Conservation (phyloP, 2,888 invertebrate genomes). For the Monopis laevigella region DNA sequence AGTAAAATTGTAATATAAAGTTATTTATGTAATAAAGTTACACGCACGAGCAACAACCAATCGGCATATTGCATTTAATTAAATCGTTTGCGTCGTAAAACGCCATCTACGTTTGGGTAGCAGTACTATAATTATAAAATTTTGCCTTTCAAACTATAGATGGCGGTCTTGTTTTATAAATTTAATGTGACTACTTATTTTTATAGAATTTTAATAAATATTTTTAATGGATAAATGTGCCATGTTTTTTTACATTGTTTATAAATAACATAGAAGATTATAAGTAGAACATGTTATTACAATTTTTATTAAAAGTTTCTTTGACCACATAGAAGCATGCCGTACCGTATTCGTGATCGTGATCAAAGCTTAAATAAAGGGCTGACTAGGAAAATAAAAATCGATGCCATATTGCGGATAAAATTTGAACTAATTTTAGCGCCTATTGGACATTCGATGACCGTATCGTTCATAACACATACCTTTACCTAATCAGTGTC, state of each 20-base stretch:
- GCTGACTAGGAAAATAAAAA: no score
- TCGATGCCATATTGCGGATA: no score
- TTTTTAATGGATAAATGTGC: slow-evolving; percentile 1
- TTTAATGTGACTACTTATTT: background rate
- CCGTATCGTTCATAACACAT: no score
- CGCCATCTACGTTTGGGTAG: slow-evolving; percentile 24
- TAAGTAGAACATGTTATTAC: slow-evolving; percentile 1
- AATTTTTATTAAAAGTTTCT: slow-evolving; percentile 1
- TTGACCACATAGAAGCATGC: background rate
- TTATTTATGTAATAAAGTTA: no score
- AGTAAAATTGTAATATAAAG: slow-evolving; percentile 22
- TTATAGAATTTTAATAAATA: background rate
- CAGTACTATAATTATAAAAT: slow-evolving; percentile 8
- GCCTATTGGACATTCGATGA: no score
- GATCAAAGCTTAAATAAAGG: no score
- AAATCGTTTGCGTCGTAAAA: slow-evolving; percentile 5
- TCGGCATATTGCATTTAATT: no score
- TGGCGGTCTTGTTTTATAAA: background rate
- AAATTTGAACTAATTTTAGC: no score
- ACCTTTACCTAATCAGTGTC: no score
- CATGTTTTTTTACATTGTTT: slow-evolving; percentile 9
- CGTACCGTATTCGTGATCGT: background rate
- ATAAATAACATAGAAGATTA: no score
- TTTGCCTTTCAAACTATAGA: background rate
- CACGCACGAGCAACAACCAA: no score